Evolutionary conservation across 2,797 vertebrate genomes (phyloP).

Genomic region (Sebastes trivittatus): DNA sequence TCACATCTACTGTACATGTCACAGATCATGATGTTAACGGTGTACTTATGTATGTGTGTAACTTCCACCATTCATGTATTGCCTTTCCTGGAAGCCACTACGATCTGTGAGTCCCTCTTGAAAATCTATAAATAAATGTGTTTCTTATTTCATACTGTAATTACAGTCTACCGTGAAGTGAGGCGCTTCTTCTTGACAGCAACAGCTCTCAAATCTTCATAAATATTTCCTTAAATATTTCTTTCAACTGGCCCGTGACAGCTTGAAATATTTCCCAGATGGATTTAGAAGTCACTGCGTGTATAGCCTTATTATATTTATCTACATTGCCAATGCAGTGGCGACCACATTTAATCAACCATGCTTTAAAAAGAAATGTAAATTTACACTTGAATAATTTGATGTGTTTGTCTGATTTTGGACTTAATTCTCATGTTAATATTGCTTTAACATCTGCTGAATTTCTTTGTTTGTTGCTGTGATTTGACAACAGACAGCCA

Average conservation of each 20-base stretch:
- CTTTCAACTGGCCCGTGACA: background rate
- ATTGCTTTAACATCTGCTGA: background rate
- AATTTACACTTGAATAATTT: background rate
- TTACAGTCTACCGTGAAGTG: background rate
- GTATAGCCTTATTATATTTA: background rate
- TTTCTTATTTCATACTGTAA: background rate
- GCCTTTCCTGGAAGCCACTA: background rate
- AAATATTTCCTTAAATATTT: background rate
- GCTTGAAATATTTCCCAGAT: background rate
- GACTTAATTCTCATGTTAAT: background rate
- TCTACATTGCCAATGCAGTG: background rate
- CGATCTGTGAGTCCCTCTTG: background rate
- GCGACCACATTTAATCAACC: background rate
- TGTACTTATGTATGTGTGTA: background rate
- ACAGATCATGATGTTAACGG: background rate
- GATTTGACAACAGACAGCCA: background rate
- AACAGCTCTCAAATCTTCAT: constrained; percentile 4
- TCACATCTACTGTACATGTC: background rate
- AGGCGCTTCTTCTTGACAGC: background rate
- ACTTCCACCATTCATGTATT: background rate
- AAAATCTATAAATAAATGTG: constrained; percentile 8
- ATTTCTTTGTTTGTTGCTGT: background rate
- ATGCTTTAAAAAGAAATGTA: background rate
- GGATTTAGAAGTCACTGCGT: background rate
- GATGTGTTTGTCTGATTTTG: background rate